Conservation (phyloP, 2,797 vertebrate genomes). For the Sphaeramia orbicularis region DNA sequence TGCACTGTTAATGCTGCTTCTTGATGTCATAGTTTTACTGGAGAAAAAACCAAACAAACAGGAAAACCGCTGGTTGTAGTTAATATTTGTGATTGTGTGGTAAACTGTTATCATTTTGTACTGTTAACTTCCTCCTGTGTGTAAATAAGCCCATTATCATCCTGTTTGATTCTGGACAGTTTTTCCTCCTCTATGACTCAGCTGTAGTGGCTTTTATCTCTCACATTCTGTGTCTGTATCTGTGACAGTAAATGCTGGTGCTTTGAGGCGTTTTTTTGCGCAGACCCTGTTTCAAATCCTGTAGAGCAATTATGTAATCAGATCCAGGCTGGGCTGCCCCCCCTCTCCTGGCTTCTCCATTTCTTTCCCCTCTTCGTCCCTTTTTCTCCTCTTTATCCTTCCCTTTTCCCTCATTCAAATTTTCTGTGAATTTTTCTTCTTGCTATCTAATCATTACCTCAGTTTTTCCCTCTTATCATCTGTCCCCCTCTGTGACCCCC, state of each 20-base stretch:
- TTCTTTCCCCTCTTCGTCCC: background rate
- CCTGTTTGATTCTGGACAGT: background rate
- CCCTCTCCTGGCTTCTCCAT: conserved; percentile 40
- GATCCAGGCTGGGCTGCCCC: conserved; percentile 56
- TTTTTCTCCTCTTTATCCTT: background rate
- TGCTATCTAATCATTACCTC: conserved; percentile 16
- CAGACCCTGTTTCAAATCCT: conserved; percentile 59
- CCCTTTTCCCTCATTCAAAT: background rate
- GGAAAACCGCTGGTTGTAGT: background rate
- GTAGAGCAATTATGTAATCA: conserved; percentile 73
- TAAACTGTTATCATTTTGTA: too few relatives aligned
- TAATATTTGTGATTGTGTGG: background rate
- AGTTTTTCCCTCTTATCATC: conserved; percentile 14
- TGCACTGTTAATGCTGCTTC: background rate
- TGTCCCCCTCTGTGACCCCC: background rate
- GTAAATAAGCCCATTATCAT: background rate
- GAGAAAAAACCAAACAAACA: background rate
- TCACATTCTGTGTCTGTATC: background rate
- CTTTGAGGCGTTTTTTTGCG: conserved; percentile 33
- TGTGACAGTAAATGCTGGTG: conserved; percentile 11
- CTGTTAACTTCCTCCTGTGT: background rate
- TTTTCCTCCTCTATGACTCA: conserved; percentile 5
- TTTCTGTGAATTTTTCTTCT: background rate
- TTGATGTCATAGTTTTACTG: background rate
- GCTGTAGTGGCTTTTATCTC: background rate